A percentile compares a stretch with the other conserved stretches of the same genome.
These are phyloP conservation scores for Anarhynchus alexandrinus DNA, from an alignment of 2,113 vertebrate genomes.

Conservation along the genomic window DNA sequence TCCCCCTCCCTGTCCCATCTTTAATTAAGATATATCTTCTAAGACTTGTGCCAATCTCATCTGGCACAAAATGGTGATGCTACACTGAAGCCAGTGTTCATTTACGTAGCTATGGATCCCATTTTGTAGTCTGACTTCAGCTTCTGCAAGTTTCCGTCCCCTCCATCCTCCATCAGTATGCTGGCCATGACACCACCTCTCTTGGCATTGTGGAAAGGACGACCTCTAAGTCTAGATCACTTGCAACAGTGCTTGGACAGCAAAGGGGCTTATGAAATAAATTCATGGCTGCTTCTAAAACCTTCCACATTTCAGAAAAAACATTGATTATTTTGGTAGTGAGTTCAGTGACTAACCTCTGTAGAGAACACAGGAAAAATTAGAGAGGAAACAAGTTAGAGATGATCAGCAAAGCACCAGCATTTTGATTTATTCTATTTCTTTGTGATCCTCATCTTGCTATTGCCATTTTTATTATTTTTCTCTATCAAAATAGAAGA, in stretches of 20 bases:
- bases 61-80: not conserved
- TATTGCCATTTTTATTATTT: not conserved
- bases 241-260: not conserved
- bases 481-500: not conserved
- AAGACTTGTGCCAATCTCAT: not conserved
- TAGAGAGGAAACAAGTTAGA: not conserved
- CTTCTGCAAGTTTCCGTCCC: not conserved
- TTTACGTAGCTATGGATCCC: not conserved
- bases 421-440: not conserved
- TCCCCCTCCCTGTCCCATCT: rapidly evolving
- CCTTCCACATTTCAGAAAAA: not conserved
- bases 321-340: not conserved
- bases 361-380: not conserved
- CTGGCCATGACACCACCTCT: not conserved
- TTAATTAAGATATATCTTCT: not conserved
- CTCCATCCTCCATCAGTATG: not conserved
- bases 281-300: not conserved
- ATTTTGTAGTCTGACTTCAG: not conserved
- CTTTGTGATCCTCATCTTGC: not conserved
- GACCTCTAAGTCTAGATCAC: not conserved
- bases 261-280: not conserved
- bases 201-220: not conserved
- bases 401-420: not conserved
- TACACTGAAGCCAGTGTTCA: not conserved
- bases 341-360: not conserved